Evolutionary conservation across 2,888 invertebrate genomes (phyloP).

Genomic region (Eurytoma californica): DNA sequence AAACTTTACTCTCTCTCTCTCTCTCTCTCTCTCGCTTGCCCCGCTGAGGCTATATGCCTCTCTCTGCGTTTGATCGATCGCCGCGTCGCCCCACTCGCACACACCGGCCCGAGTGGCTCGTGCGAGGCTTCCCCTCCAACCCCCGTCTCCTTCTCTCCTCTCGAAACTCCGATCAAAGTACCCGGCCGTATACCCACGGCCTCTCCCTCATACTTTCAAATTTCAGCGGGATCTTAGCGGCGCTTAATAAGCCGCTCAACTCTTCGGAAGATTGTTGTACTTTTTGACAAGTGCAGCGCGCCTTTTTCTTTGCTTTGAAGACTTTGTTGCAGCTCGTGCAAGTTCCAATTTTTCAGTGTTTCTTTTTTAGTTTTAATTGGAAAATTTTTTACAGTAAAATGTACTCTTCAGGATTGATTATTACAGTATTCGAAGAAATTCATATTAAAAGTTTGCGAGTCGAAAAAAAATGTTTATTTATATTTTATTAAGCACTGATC

Average conservation of each 20-base stretch:
- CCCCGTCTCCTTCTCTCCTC: background rate
- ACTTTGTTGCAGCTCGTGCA: background rate
- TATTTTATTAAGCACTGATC: too few relatives aligned
- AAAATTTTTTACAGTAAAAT: background rate
- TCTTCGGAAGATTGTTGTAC: background rate
- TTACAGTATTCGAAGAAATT: too few relatives aligned
- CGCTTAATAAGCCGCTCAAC: background rate
- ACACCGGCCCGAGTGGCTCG: conserved; percentile 8
- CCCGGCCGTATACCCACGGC: background rate
- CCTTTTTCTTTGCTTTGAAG: background rate
- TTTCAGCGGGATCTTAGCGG: background rate
- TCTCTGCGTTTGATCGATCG: conserved; percentile 5
- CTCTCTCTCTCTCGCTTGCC: background rate
- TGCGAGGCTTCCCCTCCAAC: background rate
- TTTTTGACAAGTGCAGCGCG: background rate
- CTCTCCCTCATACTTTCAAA: too few relatives aligned
- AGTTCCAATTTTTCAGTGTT: background rate
- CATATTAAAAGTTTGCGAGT: too few relatives aligned
- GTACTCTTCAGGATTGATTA: too few relatives aligned
- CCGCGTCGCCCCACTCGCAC: conserved; percentile 7
- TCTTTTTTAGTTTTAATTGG: background rate
- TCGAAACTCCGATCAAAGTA: conserved; percentile 15
- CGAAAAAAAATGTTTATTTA: too few relatives aligned
- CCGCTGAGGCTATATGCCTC: too few relatives aligned
- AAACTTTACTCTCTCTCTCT: conserved; percentile 60